phyloP scores from a whole-genome alignment of 2,113 vertebrate species.

The Carassius gibelio region DNA sequence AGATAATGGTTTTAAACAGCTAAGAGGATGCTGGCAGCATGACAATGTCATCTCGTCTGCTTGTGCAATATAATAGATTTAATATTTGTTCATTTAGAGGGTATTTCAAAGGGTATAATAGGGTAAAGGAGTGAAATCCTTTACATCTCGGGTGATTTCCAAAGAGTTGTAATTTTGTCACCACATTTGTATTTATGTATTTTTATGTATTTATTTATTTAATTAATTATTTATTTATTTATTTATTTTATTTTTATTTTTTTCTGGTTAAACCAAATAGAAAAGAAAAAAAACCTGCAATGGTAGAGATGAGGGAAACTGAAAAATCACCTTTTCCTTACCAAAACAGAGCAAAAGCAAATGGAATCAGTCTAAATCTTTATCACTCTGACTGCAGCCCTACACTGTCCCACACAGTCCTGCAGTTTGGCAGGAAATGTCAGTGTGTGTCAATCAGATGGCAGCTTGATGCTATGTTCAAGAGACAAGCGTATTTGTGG shows the following conservation, averaged over 20 bases:
- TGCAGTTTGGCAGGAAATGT: conserved; percentile 34
- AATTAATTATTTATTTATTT: too few species aligned
- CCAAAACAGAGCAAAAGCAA: neutral
- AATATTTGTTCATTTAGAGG: conserved; percentile 14
- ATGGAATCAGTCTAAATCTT: conserved; percentile 10
- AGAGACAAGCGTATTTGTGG: conserved; percentile 29
- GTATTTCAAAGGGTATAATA: neutral
- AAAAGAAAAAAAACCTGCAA: neutral
- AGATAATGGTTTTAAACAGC: neutral
- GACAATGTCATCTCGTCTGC: neutral
- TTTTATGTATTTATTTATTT: too few species aligned
- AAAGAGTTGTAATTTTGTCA: neutral
- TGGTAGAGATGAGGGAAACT: neutral
- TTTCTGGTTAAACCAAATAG: neutral
- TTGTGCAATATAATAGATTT: neutral
- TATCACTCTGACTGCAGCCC: neutral
- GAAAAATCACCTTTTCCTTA: neutral
- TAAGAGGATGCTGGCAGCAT: too few species aligned
- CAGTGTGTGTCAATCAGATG: conserved; percentile 30
- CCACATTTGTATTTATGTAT: too few species aligned
- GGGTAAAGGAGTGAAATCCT: neutral
- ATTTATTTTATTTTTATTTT: neutral
- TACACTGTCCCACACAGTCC: conserved; percentile 9
- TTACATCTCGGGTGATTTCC: neutral
- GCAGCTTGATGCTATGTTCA: conserved; percentile 31